Evolutionary conservation across 2,888 invertebrate genomes (phyloP).

Genomic region (Acleris literana): DNA sequence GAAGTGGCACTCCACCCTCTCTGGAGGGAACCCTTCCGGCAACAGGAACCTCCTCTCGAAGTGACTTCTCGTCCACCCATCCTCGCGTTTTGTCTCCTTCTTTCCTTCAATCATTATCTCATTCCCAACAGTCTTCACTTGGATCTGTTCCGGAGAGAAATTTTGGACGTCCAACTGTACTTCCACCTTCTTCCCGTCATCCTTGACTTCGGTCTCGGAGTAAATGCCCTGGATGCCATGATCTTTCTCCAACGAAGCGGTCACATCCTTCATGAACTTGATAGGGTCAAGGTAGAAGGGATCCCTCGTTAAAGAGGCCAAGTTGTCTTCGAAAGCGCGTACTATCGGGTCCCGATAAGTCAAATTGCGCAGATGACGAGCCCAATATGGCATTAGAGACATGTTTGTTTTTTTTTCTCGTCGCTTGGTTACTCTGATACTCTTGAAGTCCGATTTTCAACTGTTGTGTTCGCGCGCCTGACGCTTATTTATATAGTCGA

Average conservation of each 20-base stretch:
- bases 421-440: conserved; percentile 38
- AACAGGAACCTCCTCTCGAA: conserved; percentile 89
- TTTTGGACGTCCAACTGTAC: conserved; percentile 90
- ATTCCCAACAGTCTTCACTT: conserved; percentile 89
- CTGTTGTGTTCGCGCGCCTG: conserved; percentile 45
- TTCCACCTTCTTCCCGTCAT: conserved; percentile 87
- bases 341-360: conserved; percentile 64
- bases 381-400: conserved; percentile 75
- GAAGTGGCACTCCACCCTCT: conserved; percentile 88
- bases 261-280: conserved; percentile 60
- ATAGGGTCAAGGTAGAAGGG: conserved; percentile 73
- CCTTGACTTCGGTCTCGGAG: conserved; percentile 81
- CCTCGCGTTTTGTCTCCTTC: conserved; percentile 89
- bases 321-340: conserved; percentile 67
- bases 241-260: conserved; percentile 54
- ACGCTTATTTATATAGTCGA: conserved; percentile 59
- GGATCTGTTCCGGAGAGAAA: conserved; percentile 90
- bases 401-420: conserved; percentile 42
- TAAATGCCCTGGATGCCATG: conserved; percentile 78
- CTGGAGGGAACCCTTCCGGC: conserved; percentile 90
- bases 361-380: conserved; percentile 70
- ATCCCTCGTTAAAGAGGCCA: conserved; percentile 61
- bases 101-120: conserved; percentile 90
- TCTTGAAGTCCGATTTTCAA: conserved; percentile 45
- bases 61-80: conserved; percentile 89